Evolutionary conservation across 2,797 vertebrate genomes (phyloP).

Genomic region (Anabacerthia variegaticeps): DNA sequence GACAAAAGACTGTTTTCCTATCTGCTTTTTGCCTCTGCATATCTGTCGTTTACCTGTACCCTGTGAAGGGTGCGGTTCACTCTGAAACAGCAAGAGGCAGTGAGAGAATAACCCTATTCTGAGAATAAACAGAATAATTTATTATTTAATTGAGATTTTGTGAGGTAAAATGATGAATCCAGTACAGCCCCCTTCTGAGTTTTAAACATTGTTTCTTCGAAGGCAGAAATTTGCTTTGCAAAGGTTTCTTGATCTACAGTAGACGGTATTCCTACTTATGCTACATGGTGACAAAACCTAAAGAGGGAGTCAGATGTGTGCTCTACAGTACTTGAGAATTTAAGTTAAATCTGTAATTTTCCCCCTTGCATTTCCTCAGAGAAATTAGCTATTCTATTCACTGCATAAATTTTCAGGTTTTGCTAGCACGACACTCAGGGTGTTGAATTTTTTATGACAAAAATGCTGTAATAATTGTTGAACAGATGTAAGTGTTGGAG

Average conservation of each 20-base stretch:
- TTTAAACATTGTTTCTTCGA: conserved; percentile 44
- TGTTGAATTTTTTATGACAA: conserved; percentile 99
- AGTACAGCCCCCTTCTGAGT: neutral
- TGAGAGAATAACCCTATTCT: neutral
- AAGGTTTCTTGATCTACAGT: conserved; percentile 7
- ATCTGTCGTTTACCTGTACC: neutral
- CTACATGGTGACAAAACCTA: conserved; percentile 69
- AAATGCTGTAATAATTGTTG: conserved; percentile 99
- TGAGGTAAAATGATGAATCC: neutral
- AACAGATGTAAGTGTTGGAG: conserved; percentile 98
- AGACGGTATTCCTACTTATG: conserved; percentile 24
- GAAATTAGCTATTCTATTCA: conserved; percentile 97
- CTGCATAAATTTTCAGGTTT: conserved; percentile 99
- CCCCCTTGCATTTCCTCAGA: conserved; percentile 88
- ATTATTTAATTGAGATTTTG: conserved; percentile 54
- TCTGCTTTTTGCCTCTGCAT: neutral
- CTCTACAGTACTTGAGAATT: conserved; percentile 84
- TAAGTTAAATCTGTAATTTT: conserved; percentile 90
- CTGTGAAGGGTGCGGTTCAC: neutral
- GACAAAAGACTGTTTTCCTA: conserved; percentile 28
- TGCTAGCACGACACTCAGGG: conserved; percentile 92
- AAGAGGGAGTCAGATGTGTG: conserved; percentile 79
- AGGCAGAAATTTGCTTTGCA: conserved; percentile 46
- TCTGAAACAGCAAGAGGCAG: neutral
- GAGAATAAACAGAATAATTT: neutral